phyloP scores from a whole-genome alignment of 2,797 vertebrate species.

The Cryptoprocta ferox region DNA sequence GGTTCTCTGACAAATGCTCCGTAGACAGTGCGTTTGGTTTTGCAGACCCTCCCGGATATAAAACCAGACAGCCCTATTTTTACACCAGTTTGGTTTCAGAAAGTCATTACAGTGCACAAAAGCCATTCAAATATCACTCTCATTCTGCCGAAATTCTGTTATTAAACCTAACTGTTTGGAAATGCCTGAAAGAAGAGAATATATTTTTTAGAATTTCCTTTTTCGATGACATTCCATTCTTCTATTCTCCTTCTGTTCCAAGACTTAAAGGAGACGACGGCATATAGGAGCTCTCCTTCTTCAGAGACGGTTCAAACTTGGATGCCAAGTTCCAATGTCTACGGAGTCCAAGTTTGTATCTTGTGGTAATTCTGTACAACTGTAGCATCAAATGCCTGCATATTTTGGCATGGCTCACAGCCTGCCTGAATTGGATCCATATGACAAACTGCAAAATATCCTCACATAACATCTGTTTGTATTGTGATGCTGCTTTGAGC shows the following conservation, averaged over 20 bases:
- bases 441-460: constrained; percentile 36
- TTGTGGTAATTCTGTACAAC: not conserved
- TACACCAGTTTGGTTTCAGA: not conserved
- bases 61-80: not conserved
- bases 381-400: not conserved
- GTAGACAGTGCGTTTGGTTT: not conserved
- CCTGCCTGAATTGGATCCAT: constrained; percentile 43
- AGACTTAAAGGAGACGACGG: not conserved
- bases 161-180: not conserved
- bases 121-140: not conserved
- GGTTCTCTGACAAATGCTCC: not conserved
- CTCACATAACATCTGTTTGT: constrained; percentile 44
- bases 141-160: constrained; percentile 18
- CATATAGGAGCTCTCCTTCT: not conserved
- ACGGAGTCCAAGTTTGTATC: not conserved
- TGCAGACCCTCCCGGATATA: not conserved
- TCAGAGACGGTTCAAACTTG: not conserved
- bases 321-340: not conserved
- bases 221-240: not conserved
- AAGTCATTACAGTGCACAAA: not conserved
- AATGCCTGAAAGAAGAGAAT: not conserved
- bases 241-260: not conserved
- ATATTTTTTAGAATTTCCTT: not conserved
- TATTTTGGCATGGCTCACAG: not conserved
- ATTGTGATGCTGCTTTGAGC: constrained; percentile 28